Base-by-base conservation (phyloP, 2,113 vertebrate species). In the Mormyrus iriodes region DNA sequence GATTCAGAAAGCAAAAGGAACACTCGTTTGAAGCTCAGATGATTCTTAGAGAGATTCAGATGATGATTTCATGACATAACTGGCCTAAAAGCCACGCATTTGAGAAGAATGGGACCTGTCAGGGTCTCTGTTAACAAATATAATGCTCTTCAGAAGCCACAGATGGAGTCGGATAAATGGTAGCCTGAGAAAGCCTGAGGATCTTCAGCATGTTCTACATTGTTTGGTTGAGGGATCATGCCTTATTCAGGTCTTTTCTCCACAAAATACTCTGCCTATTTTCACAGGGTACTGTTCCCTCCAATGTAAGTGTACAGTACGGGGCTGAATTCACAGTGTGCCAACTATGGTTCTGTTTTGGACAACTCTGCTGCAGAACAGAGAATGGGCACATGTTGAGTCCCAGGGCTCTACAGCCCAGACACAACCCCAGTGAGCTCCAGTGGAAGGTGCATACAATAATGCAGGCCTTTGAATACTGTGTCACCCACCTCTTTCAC, bases 401-500 rank as follows among this genome's bases (percentile, higher is more conserved):
- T 17, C 21, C 55, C 8, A n/a, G 24, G 24, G 24, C 55, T 58
- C 55, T 58, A 58, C 55, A 24, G 21, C 21, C 55, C 55, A 58
- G 21, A 1, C 7, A 9, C 21, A 24, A 19, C 55, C 55, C 55
- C 21, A 24, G 6, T 58, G 61, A 31, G 61, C 9, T 65, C 61
- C n/a, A 65, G 61, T 65, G 10, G n/a, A 65, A 12, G 39, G 76
- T 82, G 42, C 21, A 46, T 8, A 39, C 21, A 83, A 19, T 24
- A 42, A 83, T n/a, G 39, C 35, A 24, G 79, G 3, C 6, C 79
- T 83, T 39, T 76, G 69, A 76, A 76, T 76, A 24, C 6, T 24
- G 31, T 44, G 42, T 21, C 44, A 84, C 96, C 88, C 94, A 99
- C 98, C 98, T 98, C 98, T 97, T 93, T 99, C 98, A 0, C 98